Conservation (phyloP, 2,113 vertebrate genomes). For the Notechis scutatus region DNA sequence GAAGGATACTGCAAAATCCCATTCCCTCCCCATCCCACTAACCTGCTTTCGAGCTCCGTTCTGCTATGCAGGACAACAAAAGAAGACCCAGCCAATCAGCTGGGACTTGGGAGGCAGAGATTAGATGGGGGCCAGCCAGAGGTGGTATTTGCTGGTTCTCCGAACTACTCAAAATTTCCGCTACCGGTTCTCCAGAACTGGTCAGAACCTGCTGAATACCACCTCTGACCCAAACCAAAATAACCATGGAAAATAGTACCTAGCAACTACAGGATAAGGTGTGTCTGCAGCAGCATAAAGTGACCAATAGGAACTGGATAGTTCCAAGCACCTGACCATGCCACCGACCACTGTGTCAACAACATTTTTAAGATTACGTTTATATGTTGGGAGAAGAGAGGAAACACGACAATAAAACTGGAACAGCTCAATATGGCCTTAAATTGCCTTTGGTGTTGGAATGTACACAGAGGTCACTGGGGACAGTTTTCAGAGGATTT, state of each 20-base stretch:
- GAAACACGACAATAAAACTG: neutral
- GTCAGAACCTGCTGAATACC: no score
- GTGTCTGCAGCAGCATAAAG: neutral
- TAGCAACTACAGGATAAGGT: neutral
- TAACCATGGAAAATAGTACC: neutral
- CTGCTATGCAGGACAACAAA: no score
- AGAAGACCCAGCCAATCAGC: no score
- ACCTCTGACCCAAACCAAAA: neutral
- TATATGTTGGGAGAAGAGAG: neutral
- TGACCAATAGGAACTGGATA: neutral
- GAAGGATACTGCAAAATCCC: no score
- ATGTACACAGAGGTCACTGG: neutral
- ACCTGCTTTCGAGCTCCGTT: no score
- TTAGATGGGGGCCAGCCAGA: no score
- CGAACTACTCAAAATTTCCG: no score
- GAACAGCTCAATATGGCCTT: neutral
- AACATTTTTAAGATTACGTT: neutral
- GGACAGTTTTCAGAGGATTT: neutral
- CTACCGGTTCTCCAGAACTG: no score
- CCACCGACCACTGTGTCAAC: neutral
- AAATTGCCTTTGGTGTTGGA: neutral
- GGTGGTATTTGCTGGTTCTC: no score
- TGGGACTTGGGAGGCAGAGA: no score
- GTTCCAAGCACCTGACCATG: neutral
- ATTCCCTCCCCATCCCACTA: no score